These are phyloP conservation scores for Tipula confusa DNA, from an alignment of 2,888 invertebrate species.

Conservation along the genomic window DNA sequence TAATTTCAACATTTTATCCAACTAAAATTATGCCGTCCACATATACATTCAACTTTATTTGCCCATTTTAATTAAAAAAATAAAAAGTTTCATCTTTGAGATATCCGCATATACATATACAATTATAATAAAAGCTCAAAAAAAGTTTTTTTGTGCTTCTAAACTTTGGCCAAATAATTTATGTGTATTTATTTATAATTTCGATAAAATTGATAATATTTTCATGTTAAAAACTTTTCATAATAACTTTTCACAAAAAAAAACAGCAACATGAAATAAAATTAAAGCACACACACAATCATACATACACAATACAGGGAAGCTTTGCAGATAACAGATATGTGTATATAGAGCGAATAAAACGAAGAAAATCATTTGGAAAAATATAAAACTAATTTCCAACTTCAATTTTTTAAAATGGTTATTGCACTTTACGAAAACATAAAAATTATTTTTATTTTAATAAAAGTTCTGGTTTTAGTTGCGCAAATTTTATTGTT, in stretches of 20 bases:
- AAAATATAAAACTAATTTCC: neutral
- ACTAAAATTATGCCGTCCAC: too few species aligned
- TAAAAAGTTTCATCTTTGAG: too few species aligned
- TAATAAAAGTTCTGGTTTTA: neutral
- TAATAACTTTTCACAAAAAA: neutral
- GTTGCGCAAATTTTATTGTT: neutral
- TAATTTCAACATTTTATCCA: too few species aligned
- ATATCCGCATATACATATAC: too few species aligned
- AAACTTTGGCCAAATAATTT: neutral
- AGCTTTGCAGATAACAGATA: neutral
- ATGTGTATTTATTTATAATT: neutral
- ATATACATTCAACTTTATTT: too few species aligned
- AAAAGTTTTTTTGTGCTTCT: neutral
- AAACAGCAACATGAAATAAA: too few species aligned
- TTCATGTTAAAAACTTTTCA: neutral
- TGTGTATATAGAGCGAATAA: neutral
- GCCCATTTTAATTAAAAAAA: too few species aligned
- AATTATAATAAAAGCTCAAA: neutral
- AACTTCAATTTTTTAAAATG: conserved; percentile 12
- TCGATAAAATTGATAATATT: neutral
- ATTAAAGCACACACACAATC: neutral
- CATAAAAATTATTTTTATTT: conserved; percentile 8
- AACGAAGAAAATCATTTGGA: neutral
- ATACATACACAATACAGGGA: neutral
- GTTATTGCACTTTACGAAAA: conserved; percentile 5